phyloP scores from a whole-genome alignment of 2,797 vertebrate species.

The Spinibarbus caldwelli region DNA sequence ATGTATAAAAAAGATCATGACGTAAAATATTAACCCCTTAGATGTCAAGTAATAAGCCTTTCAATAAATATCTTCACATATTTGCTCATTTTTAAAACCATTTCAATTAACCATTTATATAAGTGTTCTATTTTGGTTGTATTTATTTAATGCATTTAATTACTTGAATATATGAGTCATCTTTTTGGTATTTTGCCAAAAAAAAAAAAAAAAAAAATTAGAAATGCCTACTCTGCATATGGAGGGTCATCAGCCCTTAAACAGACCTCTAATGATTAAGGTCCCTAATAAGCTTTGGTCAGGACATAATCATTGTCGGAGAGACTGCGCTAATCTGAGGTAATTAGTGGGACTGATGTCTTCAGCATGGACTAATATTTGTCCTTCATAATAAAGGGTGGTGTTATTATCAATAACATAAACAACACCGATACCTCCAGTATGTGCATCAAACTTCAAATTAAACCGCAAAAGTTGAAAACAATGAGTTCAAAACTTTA shows the following conservation, averaged over 20 bases:
- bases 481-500: neutral
- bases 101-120: neutral
- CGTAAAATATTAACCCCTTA: neutral
- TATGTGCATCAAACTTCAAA: too few species aligned
- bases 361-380: conserved; percentile 48
- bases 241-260: conserved; percentile 54
- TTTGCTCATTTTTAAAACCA: neutral
- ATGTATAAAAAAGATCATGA: neutral
- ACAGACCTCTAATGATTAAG: conserved; percentile 59
- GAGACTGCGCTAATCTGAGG: conserved; percentile 68
- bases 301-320: conserved; percentile 66
- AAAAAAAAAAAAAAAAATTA: neutral
- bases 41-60: neutral
- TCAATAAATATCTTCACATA: neutral
- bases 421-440: neutral
- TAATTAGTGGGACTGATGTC: conserved; percentile 42
- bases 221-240: conserved; percentile 25
- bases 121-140: neutral
- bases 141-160: neutral
- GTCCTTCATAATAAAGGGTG: conserved; percentile 39
- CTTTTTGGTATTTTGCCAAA: neutral
- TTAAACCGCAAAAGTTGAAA: neutral
- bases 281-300: conserved; percentile 73
- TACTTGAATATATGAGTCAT: neutral
- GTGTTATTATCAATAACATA: neutral